A percentile compares a stretch with the other conserved stretches of the same genome.
Conservation (phyloP, 2,113 vertebrate species). For the Microcebus griseorufus region DNA sequence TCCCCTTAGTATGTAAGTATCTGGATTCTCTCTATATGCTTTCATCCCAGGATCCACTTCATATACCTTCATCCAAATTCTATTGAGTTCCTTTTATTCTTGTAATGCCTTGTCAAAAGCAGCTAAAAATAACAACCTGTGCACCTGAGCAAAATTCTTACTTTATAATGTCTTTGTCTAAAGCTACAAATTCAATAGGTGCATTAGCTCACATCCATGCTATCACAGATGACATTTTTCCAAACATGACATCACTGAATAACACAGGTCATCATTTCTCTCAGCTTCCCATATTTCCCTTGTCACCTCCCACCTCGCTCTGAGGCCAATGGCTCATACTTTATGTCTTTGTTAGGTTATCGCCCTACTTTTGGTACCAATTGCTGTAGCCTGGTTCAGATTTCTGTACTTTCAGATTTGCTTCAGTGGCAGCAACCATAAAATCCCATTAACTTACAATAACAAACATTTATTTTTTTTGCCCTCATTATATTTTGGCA, state of each 20-base stretch:
- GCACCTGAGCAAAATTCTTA: background rate
- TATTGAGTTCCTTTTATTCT: background rate
- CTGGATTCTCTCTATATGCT: background rate
- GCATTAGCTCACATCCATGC: background rate
- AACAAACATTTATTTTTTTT: background rate
- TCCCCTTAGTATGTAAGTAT: background rate
- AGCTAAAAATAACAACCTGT: background rate
- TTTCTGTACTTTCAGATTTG: constrained; percentile 5
- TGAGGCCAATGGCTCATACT: background rate
- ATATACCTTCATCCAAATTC: background rate
- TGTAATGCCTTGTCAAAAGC: background rate
- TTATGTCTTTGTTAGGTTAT: background rate
- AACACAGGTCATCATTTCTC: background rate
- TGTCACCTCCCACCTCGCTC: background rate
- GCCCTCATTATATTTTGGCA: background rate
- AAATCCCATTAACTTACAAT: background rate
- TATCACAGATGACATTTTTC: background rate
- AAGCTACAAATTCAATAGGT: background rate
- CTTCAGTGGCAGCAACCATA: background rate
- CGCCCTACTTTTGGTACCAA: background rate
- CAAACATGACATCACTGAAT: background rate
- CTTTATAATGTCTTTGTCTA: background rate
- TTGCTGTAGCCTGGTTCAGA: background rate
- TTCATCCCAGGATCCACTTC: background rate
- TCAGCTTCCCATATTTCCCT: background rate